Evolutionary conservation across 2,113 vertebrate genomes (phyloP).

Genomic region (Chelonoidis abingdonii): DNA sequence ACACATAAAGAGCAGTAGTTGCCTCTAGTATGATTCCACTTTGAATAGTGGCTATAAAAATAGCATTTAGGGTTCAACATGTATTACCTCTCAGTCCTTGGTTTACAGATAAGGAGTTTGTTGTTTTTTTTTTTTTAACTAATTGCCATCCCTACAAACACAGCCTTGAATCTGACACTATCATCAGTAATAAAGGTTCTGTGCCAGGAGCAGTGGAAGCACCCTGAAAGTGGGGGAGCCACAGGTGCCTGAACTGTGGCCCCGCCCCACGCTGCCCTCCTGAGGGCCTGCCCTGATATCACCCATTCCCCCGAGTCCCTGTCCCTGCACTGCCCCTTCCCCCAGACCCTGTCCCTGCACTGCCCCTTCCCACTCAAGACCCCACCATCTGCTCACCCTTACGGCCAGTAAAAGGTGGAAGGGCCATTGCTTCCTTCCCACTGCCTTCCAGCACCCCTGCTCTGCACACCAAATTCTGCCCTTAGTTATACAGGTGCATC

Average conservation of each 20-base stretch:
- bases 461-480: neutral
- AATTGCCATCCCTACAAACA: neutral
- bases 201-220: too few relatives aligned
- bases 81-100: neutral
- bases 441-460: too few relatives aligned
- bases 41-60: neutral
- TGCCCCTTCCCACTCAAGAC: too few relatives aligned
- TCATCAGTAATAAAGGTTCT: neutral
- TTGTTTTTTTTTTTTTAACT: neutral
- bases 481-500: neutral
- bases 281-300: too few relatives aligned
- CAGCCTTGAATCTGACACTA: neutral
- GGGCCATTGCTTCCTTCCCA: too few relatives aligned
- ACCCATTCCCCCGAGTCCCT: too few relatives aligned
- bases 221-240: too few relatives aligned
- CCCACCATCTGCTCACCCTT: too few relatives aligned
- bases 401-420: too few relatives aligned
- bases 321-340: too few relatives aligned
- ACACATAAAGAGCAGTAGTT: neutral
- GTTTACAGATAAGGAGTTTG: neutral
- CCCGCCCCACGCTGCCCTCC: too few relatives aligned
- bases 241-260: neutral
- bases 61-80: neutral
- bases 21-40: neutral
- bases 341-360: too few relatives aligned